These are phyloP conservation scores for Phacellophora camtschatica DNA, from an alignment of 30 jellyfish, hydroid and myxozoan species.

Conservation along the genomic window DNA sequence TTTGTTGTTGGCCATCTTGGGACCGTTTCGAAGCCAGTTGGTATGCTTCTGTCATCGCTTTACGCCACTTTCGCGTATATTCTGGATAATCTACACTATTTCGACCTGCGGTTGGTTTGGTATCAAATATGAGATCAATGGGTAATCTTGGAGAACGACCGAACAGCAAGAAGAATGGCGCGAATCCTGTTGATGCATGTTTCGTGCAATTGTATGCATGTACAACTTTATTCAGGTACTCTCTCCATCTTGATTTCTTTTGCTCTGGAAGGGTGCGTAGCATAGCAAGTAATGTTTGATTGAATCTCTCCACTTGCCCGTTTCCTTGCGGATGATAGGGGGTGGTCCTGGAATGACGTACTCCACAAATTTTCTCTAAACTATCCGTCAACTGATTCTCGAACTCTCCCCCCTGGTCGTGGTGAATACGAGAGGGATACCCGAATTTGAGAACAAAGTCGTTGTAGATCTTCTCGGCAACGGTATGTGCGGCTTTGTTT, in stretches of 20 bases:
- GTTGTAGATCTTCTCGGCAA: slow-evolving; percentile 15
- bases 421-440: slow-evolving; percentile 17
- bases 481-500: slow-evolving; percentile 28
- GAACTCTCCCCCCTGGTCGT: too few relatives aligned
- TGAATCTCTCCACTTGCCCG: too few relatives aligned
- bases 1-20: too few relatives aligned
- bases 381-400: too few relatives aligned
- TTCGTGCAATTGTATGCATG: slow-evolving; percentile 54
- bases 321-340: too few relatives aligned
- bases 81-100: background rate
- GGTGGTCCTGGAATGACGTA: too few relatives aligned
- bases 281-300: slow-evolving; percentile 36
- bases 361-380: too few relatives aligned
- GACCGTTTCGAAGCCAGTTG: too few relatives aligned
- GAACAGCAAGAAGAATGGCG: slow-evolving; percentile 29
- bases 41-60: slow-evolving; percentile 23
- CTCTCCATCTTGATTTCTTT: slow-evolving; percentile 41
- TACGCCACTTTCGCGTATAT: slow-evolving; percentile 2
- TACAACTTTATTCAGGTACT: slow-evolving; percentile 18
- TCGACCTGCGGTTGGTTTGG: background rate
- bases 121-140: background rate
- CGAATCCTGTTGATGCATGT: slow-evolving; percentile 6
- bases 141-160: slow-evolving; percentile 43
- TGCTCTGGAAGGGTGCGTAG: slow-evolving; percentile 33
- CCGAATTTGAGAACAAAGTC: slow-evolving; percentile 47